phyloP scores from a whole-genome alignment of 2,888 invertebrate genomes.

The Podotricha telesiphe region DNA sequence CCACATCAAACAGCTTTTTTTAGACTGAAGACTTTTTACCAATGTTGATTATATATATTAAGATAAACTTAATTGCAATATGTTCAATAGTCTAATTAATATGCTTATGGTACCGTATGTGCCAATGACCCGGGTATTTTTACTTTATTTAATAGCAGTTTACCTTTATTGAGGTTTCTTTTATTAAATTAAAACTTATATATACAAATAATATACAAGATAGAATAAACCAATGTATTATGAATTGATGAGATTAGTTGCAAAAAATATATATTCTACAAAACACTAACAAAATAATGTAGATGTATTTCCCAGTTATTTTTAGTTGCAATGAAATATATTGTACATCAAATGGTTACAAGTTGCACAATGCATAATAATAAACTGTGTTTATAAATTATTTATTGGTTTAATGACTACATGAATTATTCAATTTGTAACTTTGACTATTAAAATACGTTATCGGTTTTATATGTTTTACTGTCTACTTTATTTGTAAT shows the following conservation, averaged over 20 bases:
- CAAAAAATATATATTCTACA: neutral
- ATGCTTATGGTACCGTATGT: constrained; percentile 36
- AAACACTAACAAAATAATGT: too few relatives aligned
- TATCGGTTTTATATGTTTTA: constrained; percentile 16
- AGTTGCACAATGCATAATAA: constrained; percentile 38
- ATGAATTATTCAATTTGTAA: constrained; percentile 40
- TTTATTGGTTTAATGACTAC: constrained; percentile 36
- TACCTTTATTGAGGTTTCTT: neutral
- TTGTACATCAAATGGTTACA: constrained; percentile 35
- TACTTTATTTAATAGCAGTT: constrained; percentile 24
- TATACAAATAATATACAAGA: neutral
- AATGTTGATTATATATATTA: neutral
- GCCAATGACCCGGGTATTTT: constrained; percentile 40
- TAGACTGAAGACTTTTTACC: neutral
- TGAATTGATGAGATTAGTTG: neutral
- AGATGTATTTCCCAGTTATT: neutral
- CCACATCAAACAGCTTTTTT: too few relatives aligned
- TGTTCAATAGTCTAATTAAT: constrained; percentile 11
- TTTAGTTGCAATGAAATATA: constrained; percentile 27
- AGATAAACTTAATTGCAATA: constrained; percentile 1
- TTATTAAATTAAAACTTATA: neutral
- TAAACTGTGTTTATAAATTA: constrained; percentile 34
- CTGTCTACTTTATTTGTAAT: neutral
- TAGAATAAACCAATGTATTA: neutral
- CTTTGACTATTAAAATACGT: constrained; percentile 22